A percentile compares a stretch with the other conserved stretches of the same genome.
phyloP scores from a whole-genome alignment of 2,797 vertebrate genomes.

The Muscicapa comitata region DNA sequence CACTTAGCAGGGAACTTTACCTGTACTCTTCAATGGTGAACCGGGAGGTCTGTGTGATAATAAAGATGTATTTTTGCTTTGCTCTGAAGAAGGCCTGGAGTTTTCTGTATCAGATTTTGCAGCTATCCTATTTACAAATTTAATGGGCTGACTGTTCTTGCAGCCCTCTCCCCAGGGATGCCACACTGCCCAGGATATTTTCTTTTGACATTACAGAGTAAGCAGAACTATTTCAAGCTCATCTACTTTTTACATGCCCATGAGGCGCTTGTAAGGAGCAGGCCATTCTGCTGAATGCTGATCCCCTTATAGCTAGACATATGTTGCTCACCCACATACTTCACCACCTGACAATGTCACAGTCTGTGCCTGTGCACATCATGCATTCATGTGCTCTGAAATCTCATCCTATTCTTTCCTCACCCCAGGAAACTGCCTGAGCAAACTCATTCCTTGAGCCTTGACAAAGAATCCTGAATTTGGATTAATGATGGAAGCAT shows the following conservation, averaged over 20 bases:
- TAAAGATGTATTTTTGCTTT: not conserved
- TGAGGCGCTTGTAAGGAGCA: not conserved
- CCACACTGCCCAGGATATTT: not conserved
- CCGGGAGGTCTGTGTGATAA: not conserved
- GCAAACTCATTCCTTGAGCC: not conserved
- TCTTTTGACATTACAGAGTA: not conserved
- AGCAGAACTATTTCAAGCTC: not conserved
- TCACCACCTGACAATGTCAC: slow-evolving; percentile 33
- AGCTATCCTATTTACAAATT: not conserved
- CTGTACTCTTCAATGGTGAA: not conserved
- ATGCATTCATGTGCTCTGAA: slow-evolving; percentile 2
- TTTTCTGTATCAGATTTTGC: not conserved
- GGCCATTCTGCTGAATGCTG: not conserved
- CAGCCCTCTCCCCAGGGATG: not conserved
- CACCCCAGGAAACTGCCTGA: not conserved
- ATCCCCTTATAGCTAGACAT: slow-evolving; percentile 22
- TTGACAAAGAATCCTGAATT: not conserved
- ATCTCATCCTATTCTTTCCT: not conserved
- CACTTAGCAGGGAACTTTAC: not conserved
- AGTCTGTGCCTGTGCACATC: slow-evolving; percentile 34
- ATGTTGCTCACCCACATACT: slow-evolving; percentile 46
- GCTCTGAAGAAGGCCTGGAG: not conserved
- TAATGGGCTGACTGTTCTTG: not conserved
- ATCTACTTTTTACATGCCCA: not conserved
- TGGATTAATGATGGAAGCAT: not conserved